Percentiles rank a stretch among this genome's conserved stretches.
phyloP scores from a whole-genome alignment of 2,888 invertebrate genomes.

The Drosophila niveifrons region DNA sequence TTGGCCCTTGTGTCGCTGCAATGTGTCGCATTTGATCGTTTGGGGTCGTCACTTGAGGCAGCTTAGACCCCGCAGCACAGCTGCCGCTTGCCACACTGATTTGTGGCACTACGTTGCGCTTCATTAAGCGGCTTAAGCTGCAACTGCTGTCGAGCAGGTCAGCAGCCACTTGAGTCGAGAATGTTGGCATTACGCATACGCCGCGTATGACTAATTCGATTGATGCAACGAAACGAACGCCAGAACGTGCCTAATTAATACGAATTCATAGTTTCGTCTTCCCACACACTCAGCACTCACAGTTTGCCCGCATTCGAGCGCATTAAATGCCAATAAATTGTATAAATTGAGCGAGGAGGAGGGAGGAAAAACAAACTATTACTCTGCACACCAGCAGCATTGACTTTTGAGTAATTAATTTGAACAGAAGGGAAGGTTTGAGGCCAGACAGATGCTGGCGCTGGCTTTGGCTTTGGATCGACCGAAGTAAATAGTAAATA shows the following conservation, averaged over 20 bases:
- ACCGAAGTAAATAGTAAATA: conserved; percentile 17
- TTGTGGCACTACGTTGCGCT: conserved; percentile 35
- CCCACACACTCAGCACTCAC: not conserved
- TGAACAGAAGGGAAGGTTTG: conserved; percentile 8
- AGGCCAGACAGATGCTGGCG: conserved; percentile 15
- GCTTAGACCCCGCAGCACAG: conserved; percentile 14
- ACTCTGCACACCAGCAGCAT: conserved; percentile 13
- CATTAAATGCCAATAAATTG: conserved; percentile 70
- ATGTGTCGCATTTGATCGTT: conserved; percentile 8
- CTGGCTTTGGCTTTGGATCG: too few species aligned
- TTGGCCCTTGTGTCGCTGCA: conserved; percentile 43
- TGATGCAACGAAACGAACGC: conserved; percentile 25
- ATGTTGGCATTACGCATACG: conserved; percentile 38
- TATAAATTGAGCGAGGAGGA: conserved; percentile 42
- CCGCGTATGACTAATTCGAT: conserved; percentile 43
- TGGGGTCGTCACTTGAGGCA: conserved; percentile 13
- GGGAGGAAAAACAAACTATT: not conserved
- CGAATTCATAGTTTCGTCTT: conserved; percentile 17
- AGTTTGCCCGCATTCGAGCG: conserved; percentile 54
- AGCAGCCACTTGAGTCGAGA: conserved; percentile 25
- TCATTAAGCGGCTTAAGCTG: conserved; percentile 46
- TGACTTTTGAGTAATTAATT: conserved; percentile 49
- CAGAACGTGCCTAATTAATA: conserved; percentile 49
- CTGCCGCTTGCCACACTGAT: conserved; percentile 12
- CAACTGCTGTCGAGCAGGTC: not conserved